Percentiles rank a stretch among this genome's conserved stretches.
These are phyloP conservation scores for Urechis unicinctus DNA, from an alignment of 2,888 invertebrate genomes.

Conservation along the genomic window DNA sequence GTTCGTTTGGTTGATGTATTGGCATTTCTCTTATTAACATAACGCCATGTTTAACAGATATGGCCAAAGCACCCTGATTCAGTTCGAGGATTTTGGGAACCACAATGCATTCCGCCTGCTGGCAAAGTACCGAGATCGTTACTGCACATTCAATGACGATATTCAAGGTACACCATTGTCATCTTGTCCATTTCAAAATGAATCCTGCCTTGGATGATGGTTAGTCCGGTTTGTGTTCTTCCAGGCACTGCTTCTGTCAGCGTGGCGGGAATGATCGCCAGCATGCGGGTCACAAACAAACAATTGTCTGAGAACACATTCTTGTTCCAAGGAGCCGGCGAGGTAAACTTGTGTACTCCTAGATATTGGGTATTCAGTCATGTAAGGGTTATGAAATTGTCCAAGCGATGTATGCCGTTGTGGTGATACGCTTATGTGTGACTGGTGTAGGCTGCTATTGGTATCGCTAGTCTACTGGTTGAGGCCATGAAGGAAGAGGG, in stretches of 20 bases:
- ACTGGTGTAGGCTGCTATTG: slow-evolving; percentile 89
- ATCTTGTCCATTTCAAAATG: background rate
- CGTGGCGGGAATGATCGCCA: slow-evolving; percentile 85
- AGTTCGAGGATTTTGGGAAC: slow-evolving; percentile 99
- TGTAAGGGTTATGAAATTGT: too few relatives aligned
- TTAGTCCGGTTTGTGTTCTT: too few relatives aligned
- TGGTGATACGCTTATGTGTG: too few relatives aligned
- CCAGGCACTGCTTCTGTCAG: slow-evolving; percentile 80
- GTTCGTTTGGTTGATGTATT: too few relatives aligned
- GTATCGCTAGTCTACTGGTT: slow-evolving; percentile 85
- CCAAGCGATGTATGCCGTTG: too few relatives aligned
- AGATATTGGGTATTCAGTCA: too few relatives aligned
- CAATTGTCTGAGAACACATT: slow-evolving; percentile 76
- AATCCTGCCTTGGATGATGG: background rate
- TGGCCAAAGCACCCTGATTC: slow-evolving; percentile 56
- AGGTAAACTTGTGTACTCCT: too few relatives aligned
- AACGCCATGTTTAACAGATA: slow-evolving; percentile 52
- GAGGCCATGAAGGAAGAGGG: slow-evolving; percentile 80
- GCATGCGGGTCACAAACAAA: slow-evolving; percentile 75
- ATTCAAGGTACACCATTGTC: slow-evolving; percentile 68
- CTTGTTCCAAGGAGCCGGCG: slow-evolving; percentile 94
- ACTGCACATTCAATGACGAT: slow-evolving; percentile 98
- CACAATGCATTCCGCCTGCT: slow-evolving; percentile 90
- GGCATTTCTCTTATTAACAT: too few relatives aligned
- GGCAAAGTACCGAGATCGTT: slow-evolving; percentile 77